A percentile compares a stretch with the other conserved stretches of the same genome.
phyloP scores from a whole-genome alignment of 1,140 invertebrate species.

The Hypsibius dujardini region DNA sequence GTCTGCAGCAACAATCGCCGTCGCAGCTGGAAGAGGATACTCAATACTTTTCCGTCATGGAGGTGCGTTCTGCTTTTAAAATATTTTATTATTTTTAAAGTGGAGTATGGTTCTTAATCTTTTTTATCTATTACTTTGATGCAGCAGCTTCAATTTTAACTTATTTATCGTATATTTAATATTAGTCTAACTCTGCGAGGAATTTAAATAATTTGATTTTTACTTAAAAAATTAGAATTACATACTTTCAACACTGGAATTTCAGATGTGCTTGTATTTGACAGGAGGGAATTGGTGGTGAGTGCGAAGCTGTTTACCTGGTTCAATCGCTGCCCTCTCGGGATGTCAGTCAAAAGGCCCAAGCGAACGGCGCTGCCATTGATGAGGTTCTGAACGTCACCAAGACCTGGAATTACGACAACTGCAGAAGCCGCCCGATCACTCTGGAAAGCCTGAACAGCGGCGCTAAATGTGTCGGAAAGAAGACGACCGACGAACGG shows the following conservation, averaged over 20 bases:
- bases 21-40: neutral
- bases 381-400: neutral
- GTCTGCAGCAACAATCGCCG: neutral
- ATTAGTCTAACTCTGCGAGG: no score
- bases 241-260: no score
- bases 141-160: no score
- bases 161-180: no score
- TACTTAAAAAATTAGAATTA: no score
- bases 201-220: no score
- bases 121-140: no score
- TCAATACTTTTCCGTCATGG: neutral
- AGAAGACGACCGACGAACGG: neutral
- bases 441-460: neutral
- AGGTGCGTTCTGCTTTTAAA: neutral
- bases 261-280: neutral
- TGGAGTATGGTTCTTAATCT: no score
- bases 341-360: neutral
- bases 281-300: slow-evolving; percentile 23
- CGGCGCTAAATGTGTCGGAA: neutral
- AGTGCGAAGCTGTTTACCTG: slow-evolving; percentile 23
- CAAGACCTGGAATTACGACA: slow-evolving; percentile 10
- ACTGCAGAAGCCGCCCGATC: slow-evolving; percentile 11
- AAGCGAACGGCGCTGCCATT: neutral
- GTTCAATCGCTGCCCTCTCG: slow-evolving; percentile 3
- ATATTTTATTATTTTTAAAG: neutral